Base-by-base conservation (phyloP, 1,140 invertebrate species). In the Apolygus lucorum region DNA sequence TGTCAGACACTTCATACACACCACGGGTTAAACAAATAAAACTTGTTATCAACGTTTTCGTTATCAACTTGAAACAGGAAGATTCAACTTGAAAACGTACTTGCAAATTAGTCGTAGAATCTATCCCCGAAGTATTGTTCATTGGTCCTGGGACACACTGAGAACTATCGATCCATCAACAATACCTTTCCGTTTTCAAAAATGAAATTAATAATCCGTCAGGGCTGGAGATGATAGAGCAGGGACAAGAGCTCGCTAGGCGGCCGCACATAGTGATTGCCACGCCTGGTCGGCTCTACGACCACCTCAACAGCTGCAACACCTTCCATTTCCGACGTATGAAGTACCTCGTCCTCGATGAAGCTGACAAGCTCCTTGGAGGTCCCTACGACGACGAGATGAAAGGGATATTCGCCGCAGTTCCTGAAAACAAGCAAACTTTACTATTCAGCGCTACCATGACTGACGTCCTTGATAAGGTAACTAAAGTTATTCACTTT, bases 361-460 rank as follows among this genome's bases (percentile, higher is more conserved):
- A 98, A 84, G 95, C 94, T 25, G 95, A 97, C 79, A 85, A 90
- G 79, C 79, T 95, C 64, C 80, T 94, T n/a, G 85, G 87, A 25
- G 90, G 91, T 71, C 82, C 87, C 59, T 92, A 91, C 79, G 87
- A 92, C 80, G 82, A 87, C 29, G 89, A 92, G 75, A 82, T 98
- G 25, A 82, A 89, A 76, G 88, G 86, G 66, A 96, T 98, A 75
- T 89, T 96, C 76, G 79, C 84, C 70, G 84, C 85, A 8, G 79
- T 98, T 54, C 92, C 95, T 0, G 85, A 87, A 72, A 85, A 89
- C 59, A 84, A 90, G 73, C 92, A 94, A 76, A 95, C 90, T 24
- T 82, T 97, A 29, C 82, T 98, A 26, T 99, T 98, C 76, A 98
- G 95, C 69, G 97, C 97, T 1, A 99, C 97, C 17, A 94, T 98